Base-by-base conservation (phyloP, 2,113 vertebrate genomes). In the Neolamprologus cancellatus region DNA sequence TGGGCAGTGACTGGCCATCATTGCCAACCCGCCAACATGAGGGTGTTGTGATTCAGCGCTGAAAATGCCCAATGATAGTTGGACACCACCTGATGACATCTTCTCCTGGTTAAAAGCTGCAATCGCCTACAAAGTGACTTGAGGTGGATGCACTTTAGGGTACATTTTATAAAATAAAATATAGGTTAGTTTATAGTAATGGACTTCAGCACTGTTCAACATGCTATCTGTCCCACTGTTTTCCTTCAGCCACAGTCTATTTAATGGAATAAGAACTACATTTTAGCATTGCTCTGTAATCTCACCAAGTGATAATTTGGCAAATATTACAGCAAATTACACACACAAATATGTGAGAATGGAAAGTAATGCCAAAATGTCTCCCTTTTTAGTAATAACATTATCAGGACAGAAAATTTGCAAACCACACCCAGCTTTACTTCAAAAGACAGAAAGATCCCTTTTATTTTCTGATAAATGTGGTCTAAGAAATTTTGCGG, bases 351-450 rank as follows among this genome's bases (percentile, higher is more conserved):
- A 61, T 34, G 11, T 36, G 36, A 54, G 41, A 41, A 10, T 17
- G 25, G 25, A 30, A 76, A 76, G 25, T 12, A 83, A 53, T 48
- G 15, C 50, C 50, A 30, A 34, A 84, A 81, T 14, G 12, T 3
- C 32, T 39, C 3, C 11, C 10, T 54, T 50, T 20, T 20, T 6
- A 30, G 69, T 84, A 88, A 83, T 85, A 30, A 46, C 18, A 50
- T 55, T 78, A 83, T 78, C 66, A 84, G 28, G 23, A 79, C 7
- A 54, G 20, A 79, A 59, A 5, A 79, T 84, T 71, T 86, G 2
- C 15, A 53, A 85, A 85, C 59, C 59, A 85, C 83, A 79, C 71
- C 85, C 48, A 85, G 23, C 92, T 92, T 25, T 91, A 81, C 52
- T 76, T 78, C 44, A 91, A 71, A 88, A 81, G 36, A 64, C 82